These are phyloP conservation scores for Lypha dubia DNA, from an alignment of 2,888 invertebrate species.

Conservation along the genomic window DNA sequence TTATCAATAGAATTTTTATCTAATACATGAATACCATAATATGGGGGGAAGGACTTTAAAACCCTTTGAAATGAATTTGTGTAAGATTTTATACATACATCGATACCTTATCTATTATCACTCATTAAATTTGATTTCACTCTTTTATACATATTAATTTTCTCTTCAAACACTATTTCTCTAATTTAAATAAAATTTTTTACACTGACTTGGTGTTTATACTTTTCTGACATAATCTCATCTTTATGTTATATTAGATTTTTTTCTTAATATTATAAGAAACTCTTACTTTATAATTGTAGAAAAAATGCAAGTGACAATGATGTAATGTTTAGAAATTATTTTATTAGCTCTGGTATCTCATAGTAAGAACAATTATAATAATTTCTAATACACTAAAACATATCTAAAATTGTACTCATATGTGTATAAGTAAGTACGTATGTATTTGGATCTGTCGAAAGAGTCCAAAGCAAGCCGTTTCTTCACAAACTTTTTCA, in stretches of 20 bases:
- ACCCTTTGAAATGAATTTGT: no score
- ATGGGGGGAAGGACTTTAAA: no score
- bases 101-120: no score
- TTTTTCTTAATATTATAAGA: not conserved
- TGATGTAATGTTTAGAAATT: constrained; percentile 51
- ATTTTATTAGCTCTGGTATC: constrained; percentile 8
- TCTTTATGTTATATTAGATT: not conserved
- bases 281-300: constrained; percentile 12
- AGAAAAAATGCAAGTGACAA: constrained; percentile 43
- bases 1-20: no score
- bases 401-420: no score
- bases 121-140: not conserved
- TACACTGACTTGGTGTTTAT: not conserved
- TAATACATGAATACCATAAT: no score
- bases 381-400: not conserved
- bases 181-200: not conserved
- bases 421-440: not conserved
- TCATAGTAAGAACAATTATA: not conserved
- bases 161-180: not conserved
- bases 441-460: not conserved
- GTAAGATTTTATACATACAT: no score
- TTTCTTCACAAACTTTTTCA: no score
- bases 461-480: no score
- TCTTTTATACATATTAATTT: not conserved
- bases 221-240: not conserved